Evolutionary conservation across 2,888 invertebrate genomes (phyloP).

Genomic region (Cepaea hortensis): DNA sequence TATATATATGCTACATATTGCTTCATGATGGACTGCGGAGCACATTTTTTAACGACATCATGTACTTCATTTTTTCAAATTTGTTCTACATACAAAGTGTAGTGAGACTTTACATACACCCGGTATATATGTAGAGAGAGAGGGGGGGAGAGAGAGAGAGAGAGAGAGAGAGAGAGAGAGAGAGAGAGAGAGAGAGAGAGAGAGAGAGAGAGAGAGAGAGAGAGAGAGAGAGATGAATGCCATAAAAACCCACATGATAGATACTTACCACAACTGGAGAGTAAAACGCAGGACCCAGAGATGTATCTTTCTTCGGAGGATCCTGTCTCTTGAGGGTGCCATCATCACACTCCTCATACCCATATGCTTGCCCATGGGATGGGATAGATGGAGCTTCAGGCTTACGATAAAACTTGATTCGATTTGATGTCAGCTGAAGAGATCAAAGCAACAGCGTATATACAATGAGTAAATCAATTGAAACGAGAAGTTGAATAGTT

Average conservation of each 20-base stretch:
- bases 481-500: no score
- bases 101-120: no score
- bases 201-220: slow-evolving; percentile 7
- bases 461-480: no score
- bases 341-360: slow-evolving; percentile 76
- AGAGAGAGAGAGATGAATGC: not conserved
- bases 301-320: slow-evolving; percentile 71
- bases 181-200: slow-evolving; percentile 8
- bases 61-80: no score
- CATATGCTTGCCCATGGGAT: slow-evolving; percentile 74
- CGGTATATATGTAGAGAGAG: not conserved
- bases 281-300: slow-evolving; percentile 76
- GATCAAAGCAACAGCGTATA: no score
- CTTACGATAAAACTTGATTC: slow-evolving; percentile 73
- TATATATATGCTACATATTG: no score
- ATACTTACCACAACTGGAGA: slow-evolving; percentile 63
- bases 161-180: not conserved
- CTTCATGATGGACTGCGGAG: no score
- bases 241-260: not conserved
- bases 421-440: slow-evolving; percentile 65
- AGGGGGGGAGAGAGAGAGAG: not conserved
- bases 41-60: no score
- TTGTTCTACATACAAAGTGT: no score
- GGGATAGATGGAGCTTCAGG: slow-evolving; percentile 76
- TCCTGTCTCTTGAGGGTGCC: slow-evolving; percentile 75